Evolutionary conservation across 2,888 invertebrate species (phyloP).

Genomic region (Orthonevra nobilis): DNA sequence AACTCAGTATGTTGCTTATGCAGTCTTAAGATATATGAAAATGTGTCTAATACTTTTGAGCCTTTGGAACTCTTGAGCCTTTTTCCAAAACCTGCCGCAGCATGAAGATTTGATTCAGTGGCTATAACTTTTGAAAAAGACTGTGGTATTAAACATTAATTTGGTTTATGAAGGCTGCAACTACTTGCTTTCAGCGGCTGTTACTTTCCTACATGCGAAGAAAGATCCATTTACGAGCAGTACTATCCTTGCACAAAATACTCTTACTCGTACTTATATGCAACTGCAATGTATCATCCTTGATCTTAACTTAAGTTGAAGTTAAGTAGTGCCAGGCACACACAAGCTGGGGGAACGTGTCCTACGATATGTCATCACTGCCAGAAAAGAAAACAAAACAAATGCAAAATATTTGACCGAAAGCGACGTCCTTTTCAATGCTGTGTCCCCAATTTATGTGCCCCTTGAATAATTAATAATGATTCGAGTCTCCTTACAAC

Average conservation of each 20-base stretch:
- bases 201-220: conserved; percentile 7
- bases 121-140: too few species aligned
- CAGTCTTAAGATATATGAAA: too few species aligned
- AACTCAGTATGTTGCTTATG: too few species aligned
- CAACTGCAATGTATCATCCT: conserved; percentile 32
- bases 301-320: conserved; percentile 25
- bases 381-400: not conserved
- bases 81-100: too few species aligned
- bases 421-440: conserved; percentile 56
- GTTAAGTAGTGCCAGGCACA: not conserved
- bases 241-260: not conserved
- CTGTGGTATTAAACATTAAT: too few species aligned
- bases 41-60: too few species aligned
- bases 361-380: too few species aligned
- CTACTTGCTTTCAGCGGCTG: too few species aligned
- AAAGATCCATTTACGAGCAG: too few species aligned
- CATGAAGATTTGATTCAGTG: too few species aligned
- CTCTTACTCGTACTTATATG: conserved; percentile 4
- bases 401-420: conserved; percentile 51
- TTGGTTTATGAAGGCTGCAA: too few species aligned
- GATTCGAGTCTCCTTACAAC: conserved; percentile 38
- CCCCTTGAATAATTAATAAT: conserved; percentile 67
- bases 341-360: not conserved
- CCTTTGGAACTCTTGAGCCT: too few species aligned
- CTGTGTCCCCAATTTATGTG: conserved; percentile 56